Conservation (phyloP, 2,797 vertebrate genomes). For the Macropus fuliginosus region DNA sequence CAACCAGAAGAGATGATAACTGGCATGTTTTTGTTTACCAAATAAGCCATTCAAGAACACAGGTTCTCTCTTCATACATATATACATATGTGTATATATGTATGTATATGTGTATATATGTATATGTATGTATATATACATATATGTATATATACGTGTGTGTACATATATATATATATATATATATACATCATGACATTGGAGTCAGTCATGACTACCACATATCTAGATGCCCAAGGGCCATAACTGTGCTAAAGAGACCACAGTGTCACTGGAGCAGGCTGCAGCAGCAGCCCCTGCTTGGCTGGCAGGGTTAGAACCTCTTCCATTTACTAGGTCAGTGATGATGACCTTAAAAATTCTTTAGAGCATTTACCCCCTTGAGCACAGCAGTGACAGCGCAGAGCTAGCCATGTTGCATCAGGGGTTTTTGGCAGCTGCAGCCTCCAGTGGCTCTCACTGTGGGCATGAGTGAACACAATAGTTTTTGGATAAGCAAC, state of each 20-base stretch:
- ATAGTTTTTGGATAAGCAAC: neutral
- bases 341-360: slow-evolving; percentile 41
- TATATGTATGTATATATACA: too few relatives aligned
- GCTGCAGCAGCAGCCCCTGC: neutral
- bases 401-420: neutral
- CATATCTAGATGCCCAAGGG: neutral
- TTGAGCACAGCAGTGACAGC: slow-evolving; percentile 14
- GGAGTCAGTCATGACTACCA: neutral
- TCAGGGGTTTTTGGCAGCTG: neutral
- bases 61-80: neutral
- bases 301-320: neutral
- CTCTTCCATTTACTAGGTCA: slow-evolving; percentile 52
- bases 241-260: slow-evolving; percentile 15
- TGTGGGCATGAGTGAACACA: neutral
- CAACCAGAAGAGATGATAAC: neutral
- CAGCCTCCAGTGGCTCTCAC: slow-evolving; percentile 32
- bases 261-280: neutral
- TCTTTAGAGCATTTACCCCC: neutral
- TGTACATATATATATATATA: too few relatives aligned
- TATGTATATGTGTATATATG: too few relatives aligned
- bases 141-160: too few relatives aligned
- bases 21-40: neutral
- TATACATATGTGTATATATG: too few relatives aligned
- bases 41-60: neutral
- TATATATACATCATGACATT: neutral